These are phyloP conservation scores for Trichoplusia ni DNA, from an alignment of 1,140 invertebrate species.

Conservation along the genomic window DNA sequence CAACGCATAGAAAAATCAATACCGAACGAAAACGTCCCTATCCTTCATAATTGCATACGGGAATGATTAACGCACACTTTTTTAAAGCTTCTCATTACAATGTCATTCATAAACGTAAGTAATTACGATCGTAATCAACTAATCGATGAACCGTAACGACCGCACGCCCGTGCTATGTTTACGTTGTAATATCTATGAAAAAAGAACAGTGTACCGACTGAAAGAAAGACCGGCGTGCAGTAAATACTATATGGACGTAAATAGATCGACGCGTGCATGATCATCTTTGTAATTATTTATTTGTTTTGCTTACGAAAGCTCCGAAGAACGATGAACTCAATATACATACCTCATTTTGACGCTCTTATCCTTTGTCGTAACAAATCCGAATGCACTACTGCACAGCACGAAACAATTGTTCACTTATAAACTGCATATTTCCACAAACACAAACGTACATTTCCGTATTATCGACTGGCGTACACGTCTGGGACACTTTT, in stretches of 20 bases:
- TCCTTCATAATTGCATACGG: conserved; percentile 27
- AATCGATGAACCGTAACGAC: conserved; percentile 65
- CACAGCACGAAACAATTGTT: conserved; percentile 78
- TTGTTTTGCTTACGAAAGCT: conserved; percentile 74
- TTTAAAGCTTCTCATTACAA: conserved; percentile 37
- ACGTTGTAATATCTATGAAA: conserved; percentile 59
- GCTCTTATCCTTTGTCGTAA: conserved; percentile 75
- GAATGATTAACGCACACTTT: conserved; percentile 35
- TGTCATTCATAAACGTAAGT: conserved; percentile 33
- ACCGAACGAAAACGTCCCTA: conserved; percentile 25
- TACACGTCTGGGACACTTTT: conserved; percentile 57
- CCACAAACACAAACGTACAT: conserved; percentile 71
- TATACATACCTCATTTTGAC: conserved; percentile 77
- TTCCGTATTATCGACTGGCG: conserved; percentile 65
- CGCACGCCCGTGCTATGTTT: conserved; percentile 54
- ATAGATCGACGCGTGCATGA: conserved; percentile 61
- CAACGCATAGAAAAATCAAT: conserved; percentile 45
- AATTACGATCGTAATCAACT: conserved; percentile 56
- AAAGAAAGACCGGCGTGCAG: conserved; percentile 50
- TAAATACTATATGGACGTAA: conserved; percentile 61
- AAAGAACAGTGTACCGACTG: conserved; percentile 48
- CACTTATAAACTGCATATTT: conserved; percentile 79
- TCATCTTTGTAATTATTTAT: conserved; percentile 64
- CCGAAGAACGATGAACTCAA: conserved; percentile 67
- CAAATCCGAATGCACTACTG: conserved; percentile 77